These are phyloP conservation scores for Turnix velox DNA, from an alignment of 2,113 vertebrate genomes.

Conservation along the genomic window DNA sequence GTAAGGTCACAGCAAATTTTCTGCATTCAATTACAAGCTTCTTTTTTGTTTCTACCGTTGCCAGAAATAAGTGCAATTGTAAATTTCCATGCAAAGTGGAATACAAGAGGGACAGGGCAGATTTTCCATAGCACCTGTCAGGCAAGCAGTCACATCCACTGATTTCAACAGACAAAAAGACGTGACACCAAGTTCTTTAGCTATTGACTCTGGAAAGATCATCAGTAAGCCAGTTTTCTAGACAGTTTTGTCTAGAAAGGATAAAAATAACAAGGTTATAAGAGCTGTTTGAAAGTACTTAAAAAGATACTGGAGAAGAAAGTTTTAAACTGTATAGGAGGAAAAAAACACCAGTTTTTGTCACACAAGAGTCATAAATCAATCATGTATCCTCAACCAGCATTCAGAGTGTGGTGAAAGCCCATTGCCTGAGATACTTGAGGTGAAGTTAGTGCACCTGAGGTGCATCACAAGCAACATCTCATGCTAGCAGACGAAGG, in stretches of 20 bases:
- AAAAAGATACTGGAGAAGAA: background rate
- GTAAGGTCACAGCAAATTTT: background rate
- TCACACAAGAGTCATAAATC: background rate
- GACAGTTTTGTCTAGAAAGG: background rate
- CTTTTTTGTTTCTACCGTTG: background rate
- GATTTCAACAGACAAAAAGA: background rate
- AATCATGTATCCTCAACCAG: background rate
- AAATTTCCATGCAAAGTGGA: background rate
- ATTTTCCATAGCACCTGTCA: slow-evolving; percentile 22
- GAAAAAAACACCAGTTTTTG: background rate
- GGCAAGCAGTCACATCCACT: background rate
- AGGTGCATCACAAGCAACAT: background rate
- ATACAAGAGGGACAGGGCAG: background rate
- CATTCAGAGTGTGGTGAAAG: background rate
- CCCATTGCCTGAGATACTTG: background rate
- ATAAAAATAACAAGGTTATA: background rate
- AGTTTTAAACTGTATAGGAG: background rate
- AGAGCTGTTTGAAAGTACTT: background rate
- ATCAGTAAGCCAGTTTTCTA: background rate
- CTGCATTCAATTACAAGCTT: background rate
- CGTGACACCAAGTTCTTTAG: background rate
- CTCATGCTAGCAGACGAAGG: background rate
- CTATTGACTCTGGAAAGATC: background rate
- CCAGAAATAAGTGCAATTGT: background rate
- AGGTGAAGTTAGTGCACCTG: background rate